Evolutionary conservation across 2,797 vertebrate species (phyloP).

Genomic region (Amniataba percoides): DNA sequence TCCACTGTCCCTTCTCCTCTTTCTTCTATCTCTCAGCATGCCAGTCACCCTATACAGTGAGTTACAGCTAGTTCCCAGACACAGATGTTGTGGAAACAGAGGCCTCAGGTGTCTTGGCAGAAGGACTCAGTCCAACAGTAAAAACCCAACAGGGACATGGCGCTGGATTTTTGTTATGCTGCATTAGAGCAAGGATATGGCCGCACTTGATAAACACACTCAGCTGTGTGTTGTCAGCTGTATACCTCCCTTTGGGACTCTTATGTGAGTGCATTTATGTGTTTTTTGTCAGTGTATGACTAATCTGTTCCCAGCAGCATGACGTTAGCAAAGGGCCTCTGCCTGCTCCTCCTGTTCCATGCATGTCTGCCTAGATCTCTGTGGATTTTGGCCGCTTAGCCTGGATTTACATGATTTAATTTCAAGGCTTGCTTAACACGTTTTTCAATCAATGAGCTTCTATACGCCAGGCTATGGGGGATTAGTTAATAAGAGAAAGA

Average conservation of each 20-base stretch:
- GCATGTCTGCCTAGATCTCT: constrained; percentile 51
- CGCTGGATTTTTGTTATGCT: constrained; percentile 33
- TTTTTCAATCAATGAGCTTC: constrained; percentile 66
- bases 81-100: constrained; percentile 62
- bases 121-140: constrained; percentile 10
- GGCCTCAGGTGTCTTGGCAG: constrained; percentile 58
- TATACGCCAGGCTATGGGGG: constrained; percentile 44
- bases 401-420: constrained; percentile 73
- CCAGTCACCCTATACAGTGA: constrained; percentile 53
- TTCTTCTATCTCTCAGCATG: constrained; percentile 39
- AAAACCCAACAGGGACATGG: constrained; percentile 40
- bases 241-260: constrained; percentile 66
- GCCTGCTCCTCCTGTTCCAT: constrained; percentile 52
- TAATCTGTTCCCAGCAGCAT: constrained; percentile 66
- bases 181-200: constrained; percentile 27
- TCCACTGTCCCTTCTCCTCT: constrained; percentile 19
- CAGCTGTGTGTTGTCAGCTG: constrained; percentile 51
- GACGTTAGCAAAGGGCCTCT: constrained; percentile 37
- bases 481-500: constrained; percentile 63
- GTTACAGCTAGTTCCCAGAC: constrained; percentile 31
- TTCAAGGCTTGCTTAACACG: constrained; percentile 73
- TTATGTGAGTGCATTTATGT: constrained; percentile 49
- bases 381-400: constrained; percentile 67
- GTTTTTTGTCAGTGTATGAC: constrained; percentile 50
- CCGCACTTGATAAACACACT: constrained; percentile 44